Evolutionary conservation across 2,797 vertebrate species (phyloP).

Genomic region (Gymnopithys bicolor): DNA sequence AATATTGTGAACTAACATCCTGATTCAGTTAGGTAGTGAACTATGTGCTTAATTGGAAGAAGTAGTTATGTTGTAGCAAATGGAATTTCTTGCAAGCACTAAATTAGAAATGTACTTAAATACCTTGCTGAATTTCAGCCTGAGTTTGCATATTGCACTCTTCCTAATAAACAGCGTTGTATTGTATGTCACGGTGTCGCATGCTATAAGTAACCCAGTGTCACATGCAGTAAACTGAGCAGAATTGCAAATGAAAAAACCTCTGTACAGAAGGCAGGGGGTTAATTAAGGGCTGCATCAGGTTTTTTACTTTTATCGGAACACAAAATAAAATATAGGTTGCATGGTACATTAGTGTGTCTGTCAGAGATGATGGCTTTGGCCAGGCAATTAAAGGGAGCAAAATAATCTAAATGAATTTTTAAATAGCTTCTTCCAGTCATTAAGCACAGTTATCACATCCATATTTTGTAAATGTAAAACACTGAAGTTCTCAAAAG

Average conservation of each 20-base stretch:
- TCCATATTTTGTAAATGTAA: slow-evolving; percentile 74
- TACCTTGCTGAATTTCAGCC: slow-evolving; percentile 1
- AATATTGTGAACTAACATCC: not conserved
- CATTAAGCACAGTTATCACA: slow-evolving; percentile 73
- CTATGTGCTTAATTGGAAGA: slow-evolving; percentile 11
- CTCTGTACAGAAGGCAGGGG: slow-evolving; percentile 10
- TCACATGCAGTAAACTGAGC: not conserved
- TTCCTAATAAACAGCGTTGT: not conserved
- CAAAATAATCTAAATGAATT: slow-evolving; percentile 75
- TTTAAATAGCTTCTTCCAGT: slow-evolving; percentile 76
- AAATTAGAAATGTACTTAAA: slow-evolving; percentile 14
- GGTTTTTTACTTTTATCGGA: slow-evolving; percentile 56
- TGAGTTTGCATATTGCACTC: not conserved
- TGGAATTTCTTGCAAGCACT: slow-evolving; percentile 10
- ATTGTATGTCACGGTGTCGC: not conserved
- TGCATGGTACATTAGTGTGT: slow-evolving; percentile 70
- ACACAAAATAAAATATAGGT: slow-evolving; percentile 66
- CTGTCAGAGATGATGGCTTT: slow-evolving; percentile 66
- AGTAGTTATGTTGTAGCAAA: slow-evolving; percentile 23
- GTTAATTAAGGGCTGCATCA: slow-evolving; percentile 51
- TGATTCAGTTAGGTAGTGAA: slow-evolving; percentile 5
- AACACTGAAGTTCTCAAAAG: slow-evolving; percentile 67
- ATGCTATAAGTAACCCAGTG: not conserved
- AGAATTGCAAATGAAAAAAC: not conserved
- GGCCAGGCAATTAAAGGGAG: slow-evolving; percentile 68